phyloP scores from a whole-genome alignment of 1,140 invertebrate genomes.

The Pinna nobilis region DNA sequence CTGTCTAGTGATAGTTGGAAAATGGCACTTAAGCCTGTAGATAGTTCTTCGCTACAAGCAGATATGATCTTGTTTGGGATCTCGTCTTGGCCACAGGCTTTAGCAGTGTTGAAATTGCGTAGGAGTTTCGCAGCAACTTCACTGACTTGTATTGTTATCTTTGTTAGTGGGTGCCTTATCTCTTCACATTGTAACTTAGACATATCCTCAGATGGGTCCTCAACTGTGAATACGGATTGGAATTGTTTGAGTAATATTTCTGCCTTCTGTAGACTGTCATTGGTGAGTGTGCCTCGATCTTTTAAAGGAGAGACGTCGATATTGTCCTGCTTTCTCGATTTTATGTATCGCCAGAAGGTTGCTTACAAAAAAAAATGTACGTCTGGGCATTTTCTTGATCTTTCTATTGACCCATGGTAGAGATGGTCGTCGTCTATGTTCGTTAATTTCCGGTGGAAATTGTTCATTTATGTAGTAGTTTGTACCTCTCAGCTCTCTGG shows the following conservation, averaged over 20 bases:
- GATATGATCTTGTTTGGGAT: not conserved
- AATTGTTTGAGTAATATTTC: conserved; percentile 24
- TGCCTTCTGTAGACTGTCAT: conserved; percentile 33
- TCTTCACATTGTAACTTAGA: not conserved
- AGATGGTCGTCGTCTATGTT: too few relatives aligned
- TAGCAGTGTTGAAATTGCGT: not conserved
- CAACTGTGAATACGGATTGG: conserved; percentile 34
- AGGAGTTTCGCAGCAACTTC: conserved; percentile 5
- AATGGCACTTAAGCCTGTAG: not conserved
- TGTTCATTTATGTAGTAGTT: not conserved
- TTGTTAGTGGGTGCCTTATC: not conserved
- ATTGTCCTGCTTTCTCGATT: conserved; percentile 32
- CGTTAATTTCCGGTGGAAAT: not conserved
- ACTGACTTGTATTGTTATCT: not conserved
- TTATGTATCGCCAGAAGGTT: conserved; percentile 38
- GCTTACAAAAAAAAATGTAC: not conserved
- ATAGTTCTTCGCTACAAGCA: not conserved
- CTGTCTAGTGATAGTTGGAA: conserved; percentile 11
- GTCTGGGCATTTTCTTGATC: not conserved
- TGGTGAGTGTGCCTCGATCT: not conserved
- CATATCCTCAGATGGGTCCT: not conserved
- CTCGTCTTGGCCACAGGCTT: not conserved
- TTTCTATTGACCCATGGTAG: not conserved
- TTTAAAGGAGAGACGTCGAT: conserved; percentile 31
- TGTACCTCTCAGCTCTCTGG: not conserved